Evolutionary conservation across 35 echinoderm and acorn worm genomes (phyloP), one percentile per base, ranked within the genome.

Genomic region (Stichopus chloronotus): DNA sequence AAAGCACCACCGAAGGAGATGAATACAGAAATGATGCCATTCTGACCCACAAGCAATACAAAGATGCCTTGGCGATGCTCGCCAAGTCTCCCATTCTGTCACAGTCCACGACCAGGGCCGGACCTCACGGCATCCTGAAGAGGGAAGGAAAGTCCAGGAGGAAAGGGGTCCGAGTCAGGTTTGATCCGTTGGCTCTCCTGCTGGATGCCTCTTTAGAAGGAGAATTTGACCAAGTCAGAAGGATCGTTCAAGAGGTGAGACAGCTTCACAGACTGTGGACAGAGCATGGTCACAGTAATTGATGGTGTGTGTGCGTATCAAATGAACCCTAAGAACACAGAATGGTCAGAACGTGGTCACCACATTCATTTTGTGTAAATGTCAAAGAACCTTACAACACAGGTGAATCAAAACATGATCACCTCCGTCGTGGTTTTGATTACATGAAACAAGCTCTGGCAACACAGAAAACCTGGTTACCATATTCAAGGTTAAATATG

Each of bases 121-220:
- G 83, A 10, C 91, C 94, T 52, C 94, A 95, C 8, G 94, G 96
- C 13, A 95, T 97, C 76, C 90, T 97, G 25, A 97, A 97, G 92
- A 97, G 88, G 54, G 91, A 89, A 53, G 76, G 90, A 25, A 90
- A 90, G 55, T 90, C 84, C 25, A 82, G 72, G 23, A 95, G 92
- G 71, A 95, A 95, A 65, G 88, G 77, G 16, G 89, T 93, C 57
- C 63, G 97, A 63, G 97, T 99, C 23, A 61, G 97, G 1, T 99
- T 99, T 94, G 97, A 99, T 84, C 97, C 97, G 23, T 77, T 99
- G 83, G 97, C 97, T 19, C 81, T 99, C 23, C 92, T 99, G 19
- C 86, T 99, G 76, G 97, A 99, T 95, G 97, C 97, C 54, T 95
- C 97, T 2, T 72, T 99, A 53, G 97, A 99, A 81, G 97, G 97